A percentile compares a stretch with the other conserved stretches of the same genome.
phyloP scores from a whole-genome alignment of 2,797 vertebrate genomes.

The Crocodylus rhombifer region DNA sequence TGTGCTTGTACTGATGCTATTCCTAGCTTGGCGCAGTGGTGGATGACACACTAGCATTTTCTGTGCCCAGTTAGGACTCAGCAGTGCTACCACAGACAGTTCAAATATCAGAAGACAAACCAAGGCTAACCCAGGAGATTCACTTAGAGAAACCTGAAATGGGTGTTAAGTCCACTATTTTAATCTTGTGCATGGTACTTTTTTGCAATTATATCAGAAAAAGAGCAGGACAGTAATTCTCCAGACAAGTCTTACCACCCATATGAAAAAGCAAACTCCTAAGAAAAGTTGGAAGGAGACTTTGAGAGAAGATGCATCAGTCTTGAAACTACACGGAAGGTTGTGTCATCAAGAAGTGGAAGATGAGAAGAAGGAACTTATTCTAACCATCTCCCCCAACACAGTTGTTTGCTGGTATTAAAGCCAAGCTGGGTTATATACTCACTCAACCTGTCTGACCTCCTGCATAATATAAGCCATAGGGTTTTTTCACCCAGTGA shows the following conservation, averaged over 20 bases:
- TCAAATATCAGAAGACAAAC: not conserved
- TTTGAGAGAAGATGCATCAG: not conserved
- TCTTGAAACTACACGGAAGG: not conserved
- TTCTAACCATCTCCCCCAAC: not conserved
- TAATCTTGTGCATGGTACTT: not conserved
- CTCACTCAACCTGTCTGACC: rapidly evolving
- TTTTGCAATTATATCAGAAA: not conserved
- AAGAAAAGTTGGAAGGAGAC: not conserved
- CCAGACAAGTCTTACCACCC: not conserved
- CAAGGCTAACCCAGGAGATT: not conserved
- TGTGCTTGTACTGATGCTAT: not conserved
- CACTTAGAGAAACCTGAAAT: not conserved
- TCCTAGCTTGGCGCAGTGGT: not conserved
- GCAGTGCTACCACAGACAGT: not conserved
- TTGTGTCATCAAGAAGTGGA: not conserved
- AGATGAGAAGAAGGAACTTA: not conserved
- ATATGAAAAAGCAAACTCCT: not conserved
- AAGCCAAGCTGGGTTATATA: rapidly evolving
- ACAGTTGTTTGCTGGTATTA: not conserved
- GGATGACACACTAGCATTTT: not conserved
- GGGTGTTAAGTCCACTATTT: not conserved
- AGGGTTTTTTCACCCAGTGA: rapidly evolving
- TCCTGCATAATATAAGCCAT: no score
- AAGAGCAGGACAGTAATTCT: not conserved
- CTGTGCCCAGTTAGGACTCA: not conserved